Conservation (phyloP, 2,113 vertebrate species). For the Indicator indicator region DNA sequence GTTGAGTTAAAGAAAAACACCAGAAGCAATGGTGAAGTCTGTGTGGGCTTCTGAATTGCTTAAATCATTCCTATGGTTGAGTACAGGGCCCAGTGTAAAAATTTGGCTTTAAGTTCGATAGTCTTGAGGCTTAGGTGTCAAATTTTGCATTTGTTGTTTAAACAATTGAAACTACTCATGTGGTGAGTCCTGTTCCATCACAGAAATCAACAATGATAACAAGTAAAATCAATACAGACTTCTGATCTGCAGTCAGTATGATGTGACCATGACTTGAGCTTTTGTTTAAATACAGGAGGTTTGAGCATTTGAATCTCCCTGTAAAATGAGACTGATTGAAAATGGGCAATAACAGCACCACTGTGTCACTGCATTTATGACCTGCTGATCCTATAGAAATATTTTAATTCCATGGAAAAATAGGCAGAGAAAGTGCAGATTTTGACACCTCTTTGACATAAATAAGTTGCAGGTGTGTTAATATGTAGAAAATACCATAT, state of each 20-base stretch:
- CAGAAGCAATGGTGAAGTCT: background rate
- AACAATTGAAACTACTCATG: background rate
- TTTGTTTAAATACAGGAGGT: background rate
- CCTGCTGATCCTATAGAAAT: background rate
- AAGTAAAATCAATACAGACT: background rate
- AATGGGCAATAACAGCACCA: background rate
- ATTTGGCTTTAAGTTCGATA: background rate
- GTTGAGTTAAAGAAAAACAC: background rate
- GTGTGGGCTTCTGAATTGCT: background rate
- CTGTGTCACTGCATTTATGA: slow-evolving; percentile 13
- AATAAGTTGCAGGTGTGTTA: slow-evolving; percentile 21
- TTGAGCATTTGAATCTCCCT: background rate
- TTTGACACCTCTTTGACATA: background rate
- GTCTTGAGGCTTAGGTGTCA: background rate
- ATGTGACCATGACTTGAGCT: background rate
- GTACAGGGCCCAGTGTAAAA: background rate
- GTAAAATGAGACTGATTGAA: background rate
- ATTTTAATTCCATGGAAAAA: slow-evolving; percentile 12
- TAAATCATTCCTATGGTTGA: background rate
- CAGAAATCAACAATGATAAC: background rate
- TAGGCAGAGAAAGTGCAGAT: background rate
- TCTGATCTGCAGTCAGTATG: background rate
- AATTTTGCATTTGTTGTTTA: background rate
- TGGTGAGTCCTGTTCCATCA: background rate
- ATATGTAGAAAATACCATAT: background rate